Conservation (phyloP, 2,888 invertebrate species). For the Catocala sponsa region DNA sequence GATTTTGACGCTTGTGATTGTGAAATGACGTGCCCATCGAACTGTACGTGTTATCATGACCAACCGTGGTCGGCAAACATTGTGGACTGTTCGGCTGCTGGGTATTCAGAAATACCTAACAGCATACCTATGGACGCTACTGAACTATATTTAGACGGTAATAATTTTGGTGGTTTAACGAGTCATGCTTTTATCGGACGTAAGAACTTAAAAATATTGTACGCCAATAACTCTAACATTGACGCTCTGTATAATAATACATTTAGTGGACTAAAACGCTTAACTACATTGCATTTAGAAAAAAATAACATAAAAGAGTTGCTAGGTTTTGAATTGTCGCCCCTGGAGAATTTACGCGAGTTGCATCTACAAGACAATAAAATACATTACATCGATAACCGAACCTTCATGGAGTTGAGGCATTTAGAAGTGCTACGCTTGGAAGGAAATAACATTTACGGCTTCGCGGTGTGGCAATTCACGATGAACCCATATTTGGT, state of each 20-base stretch:
- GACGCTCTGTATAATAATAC: constrained; percentile 95
- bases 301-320: constrained; percentile 94
- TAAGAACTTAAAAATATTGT: constrained; percentile 95
- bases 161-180: constrained; percentile 95
- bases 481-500: constrained; percentile 94
- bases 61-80: constrained; percentile 97
- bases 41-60: constrained; percentile 98
- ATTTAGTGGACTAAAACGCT: constrained; percentile 94
- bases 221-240: constrained; percentile 96
- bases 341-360: constrained; percentile 94
- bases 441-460: constrained; percentile 94
- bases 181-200: constrained; percentile 97
- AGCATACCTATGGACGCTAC: constrained; percentile 98
- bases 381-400: constrained; percentile 94
- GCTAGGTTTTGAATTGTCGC: constrained; percentile 94
- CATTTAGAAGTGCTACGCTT: constrained; percentile 94
- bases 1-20: constrained; percentile 99
- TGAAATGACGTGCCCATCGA: constrained; percentile 98
- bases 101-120: constrained; percentile 94
- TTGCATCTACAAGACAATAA: constrained; percentile 96
- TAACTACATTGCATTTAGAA: constrained; percentile 94
- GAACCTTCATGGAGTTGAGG: constrained; percentile 93
- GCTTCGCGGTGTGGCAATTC: constrained; percentile 96
- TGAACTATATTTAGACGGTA: constrained; percentile 97
- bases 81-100: constrained; percentile 95